phyloP scores from a whole-genome alignment of 2,888 invertebrate species.

The Chelonus formosanus region DNA sequence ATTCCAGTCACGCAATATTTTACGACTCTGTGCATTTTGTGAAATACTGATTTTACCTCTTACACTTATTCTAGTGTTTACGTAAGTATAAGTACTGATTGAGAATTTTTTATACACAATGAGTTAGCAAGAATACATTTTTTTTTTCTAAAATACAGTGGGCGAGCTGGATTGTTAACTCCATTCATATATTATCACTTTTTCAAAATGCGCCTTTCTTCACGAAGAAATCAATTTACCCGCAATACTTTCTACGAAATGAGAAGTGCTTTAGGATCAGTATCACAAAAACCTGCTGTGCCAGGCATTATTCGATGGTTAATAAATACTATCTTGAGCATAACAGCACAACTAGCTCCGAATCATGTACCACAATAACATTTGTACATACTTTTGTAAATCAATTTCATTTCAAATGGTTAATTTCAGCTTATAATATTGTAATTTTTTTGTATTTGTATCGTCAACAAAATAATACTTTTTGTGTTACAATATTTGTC shows the following conservation, averaged over 20 bases:
- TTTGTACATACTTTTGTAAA: not conserved
- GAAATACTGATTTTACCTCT: conserved; percentile 94
- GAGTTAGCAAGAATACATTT: too few relatives aligned
- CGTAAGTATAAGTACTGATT: conserved; percentile 72
- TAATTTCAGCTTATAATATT: too few relatives aligned
- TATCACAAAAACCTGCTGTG: conserved; percentile 74
- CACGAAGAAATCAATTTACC: conserved; percentile 95
- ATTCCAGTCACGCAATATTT: conserved; percentile 88
- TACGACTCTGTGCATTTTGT: conserved; percentile 89
- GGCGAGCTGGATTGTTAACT: conserved; percentile 87
- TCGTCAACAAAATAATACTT: too few relatives aligned
- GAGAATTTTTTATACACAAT: not conserved
- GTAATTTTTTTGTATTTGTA: too few relatives aligned
- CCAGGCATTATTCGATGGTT: conserved; percentile 74
- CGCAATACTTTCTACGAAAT: conserved; percentile 92
- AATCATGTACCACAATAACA: conserved; percentile 68
- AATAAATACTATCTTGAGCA: conserved; percentile 71
- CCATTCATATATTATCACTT: conserved; percentile 98
- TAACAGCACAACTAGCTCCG: conserved; percentile 81
- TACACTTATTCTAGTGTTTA: conserved; percentile 80
- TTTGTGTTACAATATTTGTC: too few relatives aligned
- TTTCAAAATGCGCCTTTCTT: conserved; percentile 88
- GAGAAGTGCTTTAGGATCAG: conserved; percentile 75
- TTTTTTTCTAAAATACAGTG: conserved; percentile 70
- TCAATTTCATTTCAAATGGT: too few relatives aligned